phyloP scores from a whole-genome alignment of 2,113 vertebrate genomes.

The Euleptes europaea region DNA sequence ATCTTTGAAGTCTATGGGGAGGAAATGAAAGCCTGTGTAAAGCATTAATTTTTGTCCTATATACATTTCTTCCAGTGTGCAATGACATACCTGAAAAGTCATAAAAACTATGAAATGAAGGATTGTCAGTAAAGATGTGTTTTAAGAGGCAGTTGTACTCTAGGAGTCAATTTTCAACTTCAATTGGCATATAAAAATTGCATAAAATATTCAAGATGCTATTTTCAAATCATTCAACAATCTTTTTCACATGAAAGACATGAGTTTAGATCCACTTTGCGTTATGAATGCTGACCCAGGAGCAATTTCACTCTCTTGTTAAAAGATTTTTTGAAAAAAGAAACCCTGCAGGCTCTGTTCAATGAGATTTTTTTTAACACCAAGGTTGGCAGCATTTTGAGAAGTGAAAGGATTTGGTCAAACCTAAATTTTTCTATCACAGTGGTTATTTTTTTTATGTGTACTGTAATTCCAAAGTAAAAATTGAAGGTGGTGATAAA shows the following conservation, averaged over 20 bases:
- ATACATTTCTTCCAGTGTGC: constrained; percentile 34
- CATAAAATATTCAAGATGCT: constrained; percentile 33
- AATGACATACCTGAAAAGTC: constrained; percentile 41
- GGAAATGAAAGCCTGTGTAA: constrained; percentile 29
- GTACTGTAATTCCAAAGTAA: constrained; percentile 10
- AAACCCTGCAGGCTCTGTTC: neutral
- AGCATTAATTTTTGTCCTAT: constrained; percentile 26
- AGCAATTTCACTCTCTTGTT: constrained; percentile 33
- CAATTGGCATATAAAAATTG: constrained; percentile 20
- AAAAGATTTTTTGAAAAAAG: constrained; percentile 3
- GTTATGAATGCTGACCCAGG: constrained; percentile 31
- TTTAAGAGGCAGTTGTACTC: constrained; percentile 25
- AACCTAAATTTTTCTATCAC: neutral
- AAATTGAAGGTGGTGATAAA: neutral
- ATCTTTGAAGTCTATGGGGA: constrained; percentile 28
- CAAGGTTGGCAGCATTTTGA: neutral
- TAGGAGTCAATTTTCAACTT: constrained; percentile 33
- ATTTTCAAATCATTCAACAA: constrained; percentile 38
- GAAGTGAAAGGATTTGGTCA: constrained; percentile 8
- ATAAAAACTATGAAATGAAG: constrained; percentile 47
- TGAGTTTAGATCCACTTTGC: constrained; percentile 22
- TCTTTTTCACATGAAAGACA: constrained; percentile 16
- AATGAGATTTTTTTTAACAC: constrained; percentile 13
- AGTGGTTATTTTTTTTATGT: neutral
- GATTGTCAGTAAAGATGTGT: constrained; percentile 1